Evolutionary conservation across 2,113 vertebrate species (phyloP).

Genomic region (Rhinopomastus cyanomelas): DNA sequence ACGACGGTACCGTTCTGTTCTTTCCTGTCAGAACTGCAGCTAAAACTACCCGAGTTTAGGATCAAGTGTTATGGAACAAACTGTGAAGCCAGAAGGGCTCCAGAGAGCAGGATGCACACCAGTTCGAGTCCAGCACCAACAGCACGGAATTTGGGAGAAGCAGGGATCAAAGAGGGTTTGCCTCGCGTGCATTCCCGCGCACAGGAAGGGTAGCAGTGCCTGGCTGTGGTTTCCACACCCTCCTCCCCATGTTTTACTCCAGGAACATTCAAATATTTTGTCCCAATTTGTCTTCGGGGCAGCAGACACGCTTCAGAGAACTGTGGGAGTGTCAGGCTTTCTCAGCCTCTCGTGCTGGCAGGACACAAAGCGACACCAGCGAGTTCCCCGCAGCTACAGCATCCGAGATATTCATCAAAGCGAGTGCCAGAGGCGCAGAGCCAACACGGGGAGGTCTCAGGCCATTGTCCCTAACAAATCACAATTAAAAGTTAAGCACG

Average conservation of each 20-base stretch:
- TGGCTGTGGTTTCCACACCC: neutral
- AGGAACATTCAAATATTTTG: neutral
- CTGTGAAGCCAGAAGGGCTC: neutral
- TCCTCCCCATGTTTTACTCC: neutral
- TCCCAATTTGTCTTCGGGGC: neutral
- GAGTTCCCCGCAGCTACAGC: neutral
- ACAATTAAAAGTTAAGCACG: conserved; percentile 2
- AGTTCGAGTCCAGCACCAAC: neutral
- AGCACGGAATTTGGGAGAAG: neutral
- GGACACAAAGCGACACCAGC: neutral
- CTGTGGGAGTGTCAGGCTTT: neutral
- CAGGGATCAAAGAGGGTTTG: neutral
- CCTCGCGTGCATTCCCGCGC: neutral
- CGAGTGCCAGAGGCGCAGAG: conserved; percentile 5
- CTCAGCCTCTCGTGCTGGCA: neutral
- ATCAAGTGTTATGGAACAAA: neutral
- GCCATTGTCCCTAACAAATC: conserved; percentile 36
- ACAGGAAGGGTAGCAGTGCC: neutral
- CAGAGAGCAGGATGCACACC: neutral
- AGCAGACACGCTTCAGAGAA: neutral
- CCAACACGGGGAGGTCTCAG: neutral
- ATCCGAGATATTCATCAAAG: neutral
- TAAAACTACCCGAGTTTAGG: neutral
- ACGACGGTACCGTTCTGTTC: neutral
- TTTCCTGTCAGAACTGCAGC: neutral